Evolutionary conservation across 2,888 invertebrate species (phyloP), one percentile per base, ranked within the genome.

Genomic region (Xiphydria camelus): DNA sequence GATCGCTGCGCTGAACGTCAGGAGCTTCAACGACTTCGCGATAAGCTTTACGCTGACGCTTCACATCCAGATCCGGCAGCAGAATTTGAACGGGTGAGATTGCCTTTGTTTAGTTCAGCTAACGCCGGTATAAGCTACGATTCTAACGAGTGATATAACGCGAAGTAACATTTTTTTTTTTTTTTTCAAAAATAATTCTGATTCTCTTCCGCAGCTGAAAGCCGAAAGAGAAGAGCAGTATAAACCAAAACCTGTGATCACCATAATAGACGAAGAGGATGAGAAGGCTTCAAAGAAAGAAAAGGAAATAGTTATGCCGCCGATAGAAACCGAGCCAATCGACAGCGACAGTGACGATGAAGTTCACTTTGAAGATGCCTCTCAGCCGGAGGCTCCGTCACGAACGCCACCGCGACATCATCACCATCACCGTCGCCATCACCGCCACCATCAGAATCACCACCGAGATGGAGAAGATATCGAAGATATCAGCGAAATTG

Each of bases 1-100:
- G 98, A 99, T 78, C 81, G 96, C 10, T 86, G 87, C 64, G 88
- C 87, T 64, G 98, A 99, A 76, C 62, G 68, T 2, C 74, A 75
- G 41, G 75, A 75, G 21, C 61, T 75, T 4, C 71, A 74, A 39
- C 67, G 92, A 72, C 81, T 98, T 43, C 85, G 86, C 63, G 82
- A 82, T 49, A 86, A 88, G 71, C 84, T 94, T 62, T 87, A 85
- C 68, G 82, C 86, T 45, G 77, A 77, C 45, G 83, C 83, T 3
- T 82, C 85, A 61, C 82, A 81, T 68, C 82, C 84, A 21, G 83
- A 84, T 77, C 83, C 84, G 2, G 81, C 78, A 45, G 80, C 81
- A 43, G 84, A 86, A 70, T 88, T 83, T 66, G 87, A 87, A 69
- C 81, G 83, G 70, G 83, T 85, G 59, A 63, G 57, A 49, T 42